Percentiles rank a stretch among this genome's conserved stretches.
These are phyloP conservation scores for Callimorpha dominula DNA, from an alignment of 2,888 invertebrate species.

Conservation along the genomic window DNA sequence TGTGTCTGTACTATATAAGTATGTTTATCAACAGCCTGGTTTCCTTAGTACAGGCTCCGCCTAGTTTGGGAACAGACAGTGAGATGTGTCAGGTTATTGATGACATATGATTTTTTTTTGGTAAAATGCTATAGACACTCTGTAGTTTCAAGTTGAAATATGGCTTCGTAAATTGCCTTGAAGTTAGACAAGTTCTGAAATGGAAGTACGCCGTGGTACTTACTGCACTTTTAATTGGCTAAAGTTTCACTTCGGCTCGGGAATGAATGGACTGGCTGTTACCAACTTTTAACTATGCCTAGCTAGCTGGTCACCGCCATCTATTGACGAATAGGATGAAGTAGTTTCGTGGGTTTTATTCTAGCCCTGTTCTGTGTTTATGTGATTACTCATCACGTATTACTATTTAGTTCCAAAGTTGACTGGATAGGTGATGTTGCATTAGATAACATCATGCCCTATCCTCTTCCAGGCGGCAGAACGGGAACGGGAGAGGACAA, in stretches of 20 bases:
- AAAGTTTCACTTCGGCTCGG: constrained; percentile 4
- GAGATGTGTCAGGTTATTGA: neutral
- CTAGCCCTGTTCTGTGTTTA: too few relatives aligned
- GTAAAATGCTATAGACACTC: neutral
- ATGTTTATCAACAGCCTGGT: too few relatives aligned
- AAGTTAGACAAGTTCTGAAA: neutral
- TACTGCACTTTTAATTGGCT: constrained; percentile 17
- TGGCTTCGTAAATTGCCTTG: neutral
- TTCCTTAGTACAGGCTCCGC: too few relatives aligned
- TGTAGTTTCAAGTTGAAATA: neutral
- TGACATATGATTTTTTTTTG: neutral
- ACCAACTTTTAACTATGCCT: constrained; percentile 2
- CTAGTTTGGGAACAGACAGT: too few relatives aligned
- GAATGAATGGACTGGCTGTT: constrained; percentile 1
- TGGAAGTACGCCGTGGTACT: neutral
- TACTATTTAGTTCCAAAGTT: too few relatives aligned
- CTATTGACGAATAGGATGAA: neutral
- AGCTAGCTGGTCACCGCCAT: neutral
- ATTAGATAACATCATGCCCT: too few relatives aligned
- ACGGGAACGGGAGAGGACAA: too few relatives aligned
- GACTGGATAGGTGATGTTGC: too few relatives aligned
- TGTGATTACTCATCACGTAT: too few relatives aligned
- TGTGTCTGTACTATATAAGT: too few relatives aligned
- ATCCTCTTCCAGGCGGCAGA: too few relatives aligned
- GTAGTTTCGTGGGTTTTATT: neutral